Evolutionary conservation across 2,797 vertebrate species (phyloP).

Genomic region (Mionectes olivaceus): DNA sequence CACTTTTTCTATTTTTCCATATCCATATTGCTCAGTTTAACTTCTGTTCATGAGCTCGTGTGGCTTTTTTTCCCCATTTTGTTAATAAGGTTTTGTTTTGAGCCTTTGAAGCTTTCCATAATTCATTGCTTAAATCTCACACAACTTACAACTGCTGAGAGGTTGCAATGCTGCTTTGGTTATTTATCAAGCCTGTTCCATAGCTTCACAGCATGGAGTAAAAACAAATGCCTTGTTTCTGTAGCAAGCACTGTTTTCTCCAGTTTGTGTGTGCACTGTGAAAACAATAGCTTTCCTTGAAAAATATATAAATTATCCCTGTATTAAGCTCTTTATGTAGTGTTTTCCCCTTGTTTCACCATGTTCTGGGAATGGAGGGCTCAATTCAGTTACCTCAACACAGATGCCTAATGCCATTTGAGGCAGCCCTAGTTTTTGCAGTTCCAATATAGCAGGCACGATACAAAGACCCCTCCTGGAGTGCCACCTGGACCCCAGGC

Average conservation of each 20-base stretch:
- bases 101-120: background rate
- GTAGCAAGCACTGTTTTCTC: background rate
- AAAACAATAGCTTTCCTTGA: background rate
- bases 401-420: background rate
- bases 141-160: background rate
- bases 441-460: background rate
- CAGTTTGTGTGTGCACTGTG: background rate
- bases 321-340: background rate
- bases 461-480: background rate
- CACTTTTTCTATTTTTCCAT: background rate
- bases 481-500: background rate
- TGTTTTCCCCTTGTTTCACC: background rate
- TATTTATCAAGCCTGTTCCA: background rate
- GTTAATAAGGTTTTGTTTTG: background rate
- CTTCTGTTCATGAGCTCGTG: background rate
- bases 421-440: rapidly evolving
- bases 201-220: background rate
- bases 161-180: background rate
- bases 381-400: background rate
- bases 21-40: background rate
- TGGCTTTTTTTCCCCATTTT: background rate
- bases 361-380: background rate
- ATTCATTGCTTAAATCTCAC: background rate
- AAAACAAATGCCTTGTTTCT: background rate
- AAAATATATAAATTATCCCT: background rate